phyloP scores from a whole-genome alignment of 2,797 vertebrate species.

The Brotula barbata region DNA sequence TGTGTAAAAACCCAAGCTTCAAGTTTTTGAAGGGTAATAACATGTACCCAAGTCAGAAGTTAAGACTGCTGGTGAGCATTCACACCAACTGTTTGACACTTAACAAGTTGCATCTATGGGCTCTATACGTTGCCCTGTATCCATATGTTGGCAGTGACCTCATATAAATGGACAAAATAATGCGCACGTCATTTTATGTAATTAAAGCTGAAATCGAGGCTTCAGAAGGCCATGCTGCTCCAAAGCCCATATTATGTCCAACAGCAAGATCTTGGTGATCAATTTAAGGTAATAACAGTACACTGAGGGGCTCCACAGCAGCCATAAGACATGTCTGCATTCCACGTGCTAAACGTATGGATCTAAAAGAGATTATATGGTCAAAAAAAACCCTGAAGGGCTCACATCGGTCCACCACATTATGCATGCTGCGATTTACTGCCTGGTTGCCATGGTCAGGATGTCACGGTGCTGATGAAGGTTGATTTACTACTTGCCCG shows the following conservation, averaged over 20 bases:
- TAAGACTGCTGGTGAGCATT: slow-evolving; percentile 44
- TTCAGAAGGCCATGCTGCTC: slow-evolving; percentile 23
- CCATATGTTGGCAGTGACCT: slow-evolving; percentile 75
- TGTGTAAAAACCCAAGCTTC: slow-evolving; percentile 18
- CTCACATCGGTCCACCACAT: slow-evolving; percentile 9
- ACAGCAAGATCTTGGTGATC: slow-evolving; percentile 23
- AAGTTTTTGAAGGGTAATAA: slow-evolving; percentile 16
- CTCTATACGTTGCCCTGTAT: slow-evolving; percentile 18
- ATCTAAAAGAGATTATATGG: slow-evolving; percentile 10
- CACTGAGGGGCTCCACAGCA: not conserved
- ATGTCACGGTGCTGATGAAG: slow-evolving; percentile 58
- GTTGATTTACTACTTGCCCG: slow-evolving; percentile 76
- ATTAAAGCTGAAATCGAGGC: slow-evolving; percentile 41
- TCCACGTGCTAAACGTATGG: slow-evolving; percentile 17
- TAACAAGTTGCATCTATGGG: slow-evolving; percentile 9
- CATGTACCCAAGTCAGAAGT: slow-evolving; percentile 4
- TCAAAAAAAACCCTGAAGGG: slow-evolving; percentile 14
- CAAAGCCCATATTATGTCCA: slow-evolving; percentile 17
- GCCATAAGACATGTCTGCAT: not conserved
- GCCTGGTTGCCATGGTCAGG: slow-evolving; percentile 31
- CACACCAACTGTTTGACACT: slow-evolving; percentile 32
- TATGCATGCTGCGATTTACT: slow-evolving; percentile 37
- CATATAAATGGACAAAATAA: slow-evolving; percentile 45
- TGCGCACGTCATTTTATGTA: slow-evolving; percentile 19
- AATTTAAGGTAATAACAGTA: slow-evolving; percentile 1